Percentiles rank a stretch among this genome's conserved stretches.
Evolutionary conservation across 2,888 invertebrate species (phyloP).

Genomic region (Dichetophora obliterata): DNA sequence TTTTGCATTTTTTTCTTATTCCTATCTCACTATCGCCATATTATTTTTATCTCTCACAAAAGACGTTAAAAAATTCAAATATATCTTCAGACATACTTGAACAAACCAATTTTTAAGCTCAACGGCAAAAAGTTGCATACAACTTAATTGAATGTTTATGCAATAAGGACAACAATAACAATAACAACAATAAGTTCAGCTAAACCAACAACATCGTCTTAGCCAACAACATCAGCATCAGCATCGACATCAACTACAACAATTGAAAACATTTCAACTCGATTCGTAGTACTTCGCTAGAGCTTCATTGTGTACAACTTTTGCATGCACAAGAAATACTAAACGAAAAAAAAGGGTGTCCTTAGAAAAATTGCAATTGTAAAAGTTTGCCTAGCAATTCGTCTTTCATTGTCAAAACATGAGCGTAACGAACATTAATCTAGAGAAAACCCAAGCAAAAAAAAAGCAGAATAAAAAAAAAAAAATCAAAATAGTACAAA

Average conservation of each 20-base stretch:
- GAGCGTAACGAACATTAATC: slow-evolving; percentile 39
- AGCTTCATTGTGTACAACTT: slow-evolving; percentile 12
- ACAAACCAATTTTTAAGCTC: too few species aligned
- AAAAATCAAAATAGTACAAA: not conserved
- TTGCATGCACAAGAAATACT: slow-evolving; percentile 1
- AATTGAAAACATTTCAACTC: not conserved
- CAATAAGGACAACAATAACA: not conserved
- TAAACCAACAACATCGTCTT: not conserved
- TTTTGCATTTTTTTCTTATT: too few species aligned
- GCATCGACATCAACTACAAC: not conserved
- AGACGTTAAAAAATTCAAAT: too few species aligned
- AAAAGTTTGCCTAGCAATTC: slow-evolving; percentile 20
- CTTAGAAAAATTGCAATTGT: slow-evolving; percentile 14
- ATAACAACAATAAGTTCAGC: not conserved
- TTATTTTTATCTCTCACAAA: too few species aligned
- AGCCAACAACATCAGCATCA: not conserved
- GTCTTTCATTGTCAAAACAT: slow-evolving; percentile 35
- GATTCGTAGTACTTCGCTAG: not conserved
- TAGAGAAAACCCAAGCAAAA: not conserved
- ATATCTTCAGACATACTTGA: too few species aligned
- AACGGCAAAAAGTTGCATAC: not conserved
- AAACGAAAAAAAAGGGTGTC: not conserved
- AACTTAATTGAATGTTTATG: slow-evolving; percentile 12
- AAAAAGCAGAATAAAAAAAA: not conserved
- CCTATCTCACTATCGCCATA: too few species aligned